phyloP scores from a whole-genome alignment of 2,888 invertebrate species.

The Cheilosia variabilis region DNA sequence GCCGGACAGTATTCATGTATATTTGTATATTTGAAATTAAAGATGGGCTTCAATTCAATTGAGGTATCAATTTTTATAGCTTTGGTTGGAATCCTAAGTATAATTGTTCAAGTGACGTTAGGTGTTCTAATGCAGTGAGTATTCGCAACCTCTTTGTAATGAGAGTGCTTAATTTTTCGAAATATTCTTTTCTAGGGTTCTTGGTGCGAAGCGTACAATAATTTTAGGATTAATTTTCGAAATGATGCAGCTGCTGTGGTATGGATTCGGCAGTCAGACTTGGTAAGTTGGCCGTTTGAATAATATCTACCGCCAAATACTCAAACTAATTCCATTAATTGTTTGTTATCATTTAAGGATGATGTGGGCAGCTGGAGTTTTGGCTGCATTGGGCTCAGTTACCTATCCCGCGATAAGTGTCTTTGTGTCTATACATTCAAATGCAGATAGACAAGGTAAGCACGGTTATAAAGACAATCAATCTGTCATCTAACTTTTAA shows the following conservation, averaged over 20 bases:
- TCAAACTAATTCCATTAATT: not conserved
- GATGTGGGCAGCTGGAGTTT: constrained; percentile 99
- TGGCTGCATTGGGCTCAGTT: constrained; percentile 97
- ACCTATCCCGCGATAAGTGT: constrained; percentile 99
- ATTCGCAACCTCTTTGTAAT: not conserved
- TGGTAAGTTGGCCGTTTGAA: constrained; percentile 86
- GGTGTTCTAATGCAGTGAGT: constrained; percentile 90
- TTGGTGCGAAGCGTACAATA: constrained; percentile 98
- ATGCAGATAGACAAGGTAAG: constrained; percentile 97
- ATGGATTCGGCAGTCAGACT: constrained; percentile 97
- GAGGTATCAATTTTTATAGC: constrained; percentile 99
- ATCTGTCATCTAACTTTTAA: not conserved
- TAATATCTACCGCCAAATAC: not conserved
- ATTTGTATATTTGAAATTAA: constrained; percentile 98
- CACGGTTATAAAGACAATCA: not conserved
- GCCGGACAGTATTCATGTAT: constrained; percentile 99
- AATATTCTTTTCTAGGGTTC: constrained; percentile 79
- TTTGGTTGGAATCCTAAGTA: constrained; percentile 97
- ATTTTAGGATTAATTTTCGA: constrained; percentile 98
- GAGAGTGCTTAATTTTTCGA: not conserved
- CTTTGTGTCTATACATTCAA: constrained; percentile 98
- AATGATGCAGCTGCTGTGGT: constrained; percentile 98
- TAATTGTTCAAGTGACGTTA: constrained; percentile 95
- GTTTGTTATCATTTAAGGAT: constrained; percentile 86
- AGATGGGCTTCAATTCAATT: constrained; percentile 97